Percentiles rank a stretch among this genome's conserved stretches.
These are phyloP conservation scores for Sinocyclocheilus maitianheensis DNA, from an alignment of 2,113 vertebrate genomes.

Conservation along the genomic window DNA sequence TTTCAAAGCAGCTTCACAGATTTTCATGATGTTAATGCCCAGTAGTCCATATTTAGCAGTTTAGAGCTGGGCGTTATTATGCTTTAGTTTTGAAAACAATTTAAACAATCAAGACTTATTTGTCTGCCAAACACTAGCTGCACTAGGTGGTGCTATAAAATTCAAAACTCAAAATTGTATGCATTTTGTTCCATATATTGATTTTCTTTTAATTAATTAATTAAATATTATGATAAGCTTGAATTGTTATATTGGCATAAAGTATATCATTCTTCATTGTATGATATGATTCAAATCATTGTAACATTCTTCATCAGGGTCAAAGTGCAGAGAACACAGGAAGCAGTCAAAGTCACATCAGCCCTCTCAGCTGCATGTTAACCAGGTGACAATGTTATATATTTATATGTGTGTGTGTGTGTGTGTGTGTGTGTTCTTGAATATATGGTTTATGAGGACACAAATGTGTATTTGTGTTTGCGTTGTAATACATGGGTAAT, in stretches of 20 bases:
- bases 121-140: background rate
- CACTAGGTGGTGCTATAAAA: background rate
- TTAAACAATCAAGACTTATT: background rate
- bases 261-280: no score
- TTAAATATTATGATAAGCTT: background rate
- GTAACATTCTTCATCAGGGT: background rate
- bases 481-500: no score
- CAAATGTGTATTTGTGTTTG: no score
- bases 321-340: background rate
- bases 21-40: background rate
- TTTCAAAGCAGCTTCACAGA: no score
- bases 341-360: background rate
- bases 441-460: no score
- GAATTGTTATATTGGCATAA: background rate
- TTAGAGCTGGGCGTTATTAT: no score
- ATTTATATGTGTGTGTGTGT: background rate
- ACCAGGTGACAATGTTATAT: conserved; percentile 25
- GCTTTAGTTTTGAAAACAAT: no score
- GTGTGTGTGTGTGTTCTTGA: no score
- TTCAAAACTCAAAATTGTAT: background rate
- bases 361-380: background rate
- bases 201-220: background rate
- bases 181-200: background rate
- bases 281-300: background rate
- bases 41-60: background rate